Conservation (phyloP, 2,113 vertebrate species). For the Zapornia atra region DNA sequence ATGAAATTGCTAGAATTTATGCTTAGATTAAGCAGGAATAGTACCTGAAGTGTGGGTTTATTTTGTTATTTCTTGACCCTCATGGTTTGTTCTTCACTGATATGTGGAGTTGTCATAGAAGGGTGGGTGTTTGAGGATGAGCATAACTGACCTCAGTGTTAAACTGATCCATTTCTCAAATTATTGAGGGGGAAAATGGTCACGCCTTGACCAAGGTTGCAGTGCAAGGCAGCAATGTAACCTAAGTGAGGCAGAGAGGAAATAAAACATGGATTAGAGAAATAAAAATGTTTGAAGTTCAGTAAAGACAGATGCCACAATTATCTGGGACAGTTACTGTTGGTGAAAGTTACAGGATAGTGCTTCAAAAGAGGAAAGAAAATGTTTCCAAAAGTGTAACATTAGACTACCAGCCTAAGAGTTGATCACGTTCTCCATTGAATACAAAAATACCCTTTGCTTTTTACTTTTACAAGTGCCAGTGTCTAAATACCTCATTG, state of each 20-base stretch:
- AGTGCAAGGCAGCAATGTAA: background rate
- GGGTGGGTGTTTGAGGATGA: background rate
- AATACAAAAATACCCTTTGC: background rate
- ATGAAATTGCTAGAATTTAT: background rate
- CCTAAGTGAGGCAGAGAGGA: background rate
- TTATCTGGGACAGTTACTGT: background rate
- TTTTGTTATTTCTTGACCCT: background rate
- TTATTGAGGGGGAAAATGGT: background rate
- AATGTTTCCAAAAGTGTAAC: background rate
- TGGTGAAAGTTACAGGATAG: background rate
- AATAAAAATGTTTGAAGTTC: background rate
- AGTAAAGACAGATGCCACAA: background rate
- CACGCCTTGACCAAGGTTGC: background rate
- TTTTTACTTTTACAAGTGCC: background rate
- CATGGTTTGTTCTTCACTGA: background rate
- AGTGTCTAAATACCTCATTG: background rate
- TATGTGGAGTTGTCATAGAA: background rate
- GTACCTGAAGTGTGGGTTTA: background rate
- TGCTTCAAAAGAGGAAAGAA: background rate
- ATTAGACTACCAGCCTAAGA: background rate
- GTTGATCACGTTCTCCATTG: background rate
- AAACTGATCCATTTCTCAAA: too few relatives aligned
- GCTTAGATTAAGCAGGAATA: background rate
- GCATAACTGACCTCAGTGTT: too few relatives aligned
- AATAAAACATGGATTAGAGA: background rate